A percentile compares a stretch with the other conserved stretches of the same genome.
Evolutionary conservation across 2,113 vertebrate genomes (phyloP).

Genomic region (Bubo blakistoni): DNA sequence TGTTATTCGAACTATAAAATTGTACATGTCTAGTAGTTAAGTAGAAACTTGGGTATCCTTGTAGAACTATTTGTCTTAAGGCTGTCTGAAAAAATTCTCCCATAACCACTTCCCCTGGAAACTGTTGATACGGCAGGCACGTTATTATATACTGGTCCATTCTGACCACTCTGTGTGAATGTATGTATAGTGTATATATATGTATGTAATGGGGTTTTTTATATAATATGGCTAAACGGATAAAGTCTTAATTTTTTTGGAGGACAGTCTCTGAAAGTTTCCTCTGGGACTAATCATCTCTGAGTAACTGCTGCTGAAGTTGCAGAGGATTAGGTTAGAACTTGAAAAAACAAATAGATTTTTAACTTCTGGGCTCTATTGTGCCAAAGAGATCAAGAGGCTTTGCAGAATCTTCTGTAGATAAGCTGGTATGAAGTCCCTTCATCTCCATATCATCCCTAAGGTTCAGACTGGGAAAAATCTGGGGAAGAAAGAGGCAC

Average conservation of each 20-base stretch:
- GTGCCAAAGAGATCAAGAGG: constrained; percentile 27
- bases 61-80: neutral
- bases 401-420: constrained; percentile 53
- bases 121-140: neutral
- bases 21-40: neutral
- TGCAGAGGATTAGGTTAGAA: constrained; percentile 2
- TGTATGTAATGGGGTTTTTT: neutral
- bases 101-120: neutral
- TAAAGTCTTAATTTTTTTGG: neutral
- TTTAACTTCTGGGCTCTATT: constrained; percentile 7
- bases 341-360: constrained; percentile 38
- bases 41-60: neutral
- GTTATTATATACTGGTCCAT: neutral
- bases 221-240: neutral
- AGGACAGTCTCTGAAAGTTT: neutral
- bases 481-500: neutral
- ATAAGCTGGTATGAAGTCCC: constrained; percentile 45
- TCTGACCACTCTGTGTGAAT: neutral
- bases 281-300: neutral
- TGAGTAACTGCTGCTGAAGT: constrained; percentile 33
- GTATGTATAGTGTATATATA: neutral
- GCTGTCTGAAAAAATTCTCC: neutral
- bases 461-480: constrained; percentile 30
- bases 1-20: neutral
- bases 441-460: constrained; percentile 45